Conservation (phyloP, 2,797 vertebrate genomes). For the Anomalospiza imberbis region DNA sequence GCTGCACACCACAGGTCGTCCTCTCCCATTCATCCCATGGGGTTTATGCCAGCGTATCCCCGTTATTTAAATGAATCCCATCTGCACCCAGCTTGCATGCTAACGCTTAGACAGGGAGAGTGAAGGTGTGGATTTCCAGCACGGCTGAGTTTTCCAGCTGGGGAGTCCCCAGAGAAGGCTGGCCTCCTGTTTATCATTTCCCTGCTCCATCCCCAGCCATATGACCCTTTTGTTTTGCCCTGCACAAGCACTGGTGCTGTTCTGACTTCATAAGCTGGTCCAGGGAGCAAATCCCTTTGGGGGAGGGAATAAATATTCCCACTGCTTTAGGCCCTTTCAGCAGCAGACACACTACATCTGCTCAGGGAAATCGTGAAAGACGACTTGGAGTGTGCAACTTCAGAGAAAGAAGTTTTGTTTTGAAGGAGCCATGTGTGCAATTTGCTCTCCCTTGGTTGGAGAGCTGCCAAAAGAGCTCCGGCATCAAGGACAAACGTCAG, state of each 20-base stretch:
- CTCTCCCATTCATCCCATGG: background rate
- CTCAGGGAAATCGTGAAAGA: background rate
- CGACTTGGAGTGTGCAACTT: background rate
- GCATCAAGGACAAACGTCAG: conserved; percentile 27
- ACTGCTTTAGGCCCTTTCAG: background rate
- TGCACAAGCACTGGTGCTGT: background rate
- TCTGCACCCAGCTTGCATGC: background rate
- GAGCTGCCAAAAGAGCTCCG: background rate
- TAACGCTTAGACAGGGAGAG: background rate
- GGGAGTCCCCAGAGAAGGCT: background rate
- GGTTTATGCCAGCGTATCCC: background rate
- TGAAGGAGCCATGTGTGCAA: background rate
- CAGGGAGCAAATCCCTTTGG: background rate
- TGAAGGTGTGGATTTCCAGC: background rate
- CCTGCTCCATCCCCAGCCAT: background rate
- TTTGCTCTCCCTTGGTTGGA: background rate
- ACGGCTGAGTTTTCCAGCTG: background rate
- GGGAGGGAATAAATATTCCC: background rate
- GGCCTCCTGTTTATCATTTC: background rate
- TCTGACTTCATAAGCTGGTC: background rate
- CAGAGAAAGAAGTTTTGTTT: conserved; percentile 24
- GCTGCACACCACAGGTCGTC: background rate
- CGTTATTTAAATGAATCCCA: background rate
- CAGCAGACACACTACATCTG: background rate
- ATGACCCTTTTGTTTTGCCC: background rate